phyloP scores from a whole-genome alignment of 2,797 vertebrate genomes.

The Synaphobranchus kaupii region DNA sequence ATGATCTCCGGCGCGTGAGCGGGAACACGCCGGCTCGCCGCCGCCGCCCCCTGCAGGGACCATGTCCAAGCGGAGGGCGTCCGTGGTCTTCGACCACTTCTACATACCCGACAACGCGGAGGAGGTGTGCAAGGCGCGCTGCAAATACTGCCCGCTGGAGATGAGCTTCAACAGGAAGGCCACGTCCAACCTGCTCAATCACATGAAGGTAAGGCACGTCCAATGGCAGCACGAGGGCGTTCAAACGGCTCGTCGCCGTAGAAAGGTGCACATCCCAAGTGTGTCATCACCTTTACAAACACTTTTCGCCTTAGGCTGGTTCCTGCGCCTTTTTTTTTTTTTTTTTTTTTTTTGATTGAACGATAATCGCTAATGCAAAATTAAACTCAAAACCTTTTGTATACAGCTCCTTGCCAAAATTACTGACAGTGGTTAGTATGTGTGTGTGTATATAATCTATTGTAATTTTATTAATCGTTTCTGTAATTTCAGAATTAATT shows the following conservation, averaged over 20 bases:
- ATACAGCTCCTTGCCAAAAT: neutral
- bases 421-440: neutral
- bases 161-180: conserved; percentile 30
- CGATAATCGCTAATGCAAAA: neutral
- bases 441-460: too few relatives aligned
- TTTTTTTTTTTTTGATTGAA: neutral
- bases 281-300: too few relatives aligned
- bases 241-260: too few relatives aligned
- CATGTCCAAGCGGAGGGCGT: conserved; percentile 32
- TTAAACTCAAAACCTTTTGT: neutral
- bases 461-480: neutral
- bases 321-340: too few relatives aligned
- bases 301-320: too few relatives aligned
- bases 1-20: neutral
- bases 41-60: neutral
- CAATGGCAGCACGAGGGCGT: neutral
- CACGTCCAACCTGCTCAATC: conserved; percentile 25
- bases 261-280: too few relatives aligned
- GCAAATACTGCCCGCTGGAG: conserved; percentile 26
- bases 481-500: neutral
- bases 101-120: conserved; percentile 28
- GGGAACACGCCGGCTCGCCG: neutral
- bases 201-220: conserved; percentile 32
- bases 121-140: conserved; percentile 23
- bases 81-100: conserved; percentile 34